Conservation (phyloP, 2,797 vertebrate species). For the Anguilla marmorata region DNA sequence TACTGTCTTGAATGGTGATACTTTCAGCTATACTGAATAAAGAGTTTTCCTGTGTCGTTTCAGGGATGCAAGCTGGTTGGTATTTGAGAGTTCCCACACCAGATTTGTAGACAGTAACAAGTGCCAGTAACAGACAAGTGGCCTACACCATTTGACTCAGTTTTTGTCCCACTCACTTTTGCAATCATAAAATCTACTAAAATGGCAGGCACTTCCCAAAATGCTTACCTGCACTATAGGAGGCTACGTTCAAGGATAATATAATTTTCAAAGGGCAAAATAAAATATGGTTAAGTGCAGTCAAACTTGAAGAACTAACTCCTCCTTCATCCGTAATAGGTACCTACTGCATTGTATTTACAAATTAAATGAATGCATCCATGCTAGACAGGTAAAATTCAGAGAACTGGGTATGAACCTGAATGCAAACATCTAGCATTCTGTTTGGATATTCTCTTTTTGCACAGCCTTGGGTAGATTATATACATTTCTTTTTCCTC, state of each 20-base stretch:
- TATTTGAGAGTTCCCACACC: neutral
- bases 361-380: neutral
- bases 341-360: neutral
- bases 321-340: neutral
- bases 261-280: too few relatives aligned
- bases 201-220: too few relatives aligned
- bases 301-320: too few relatives aligned
- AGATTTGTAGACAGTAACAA: neutral
- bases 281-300: too few relatives aligned
- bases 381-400: neutral
- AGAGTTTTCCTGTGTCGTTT: neutral
- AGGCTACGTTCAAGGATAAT: too few relatives aligned
- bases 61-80: neutral
- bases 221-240: too few relatives aligned
- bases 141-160: too few relatives aligned
- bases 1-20: neutral
- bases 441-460: neutral
- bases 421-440: neutral
- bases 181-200: too few relatives aligned
- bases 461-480: neutral
- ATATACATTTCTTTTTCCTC: neutral
- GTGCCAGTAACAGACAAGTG: neutral
- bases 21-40: neutral
- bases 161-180: too few relatives aligned
- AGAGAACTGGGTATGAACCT: neutral